Base-by-base conservation (phyloP, 2,797 vertebrate genomes). In the Pangasius macronema region DNA sequence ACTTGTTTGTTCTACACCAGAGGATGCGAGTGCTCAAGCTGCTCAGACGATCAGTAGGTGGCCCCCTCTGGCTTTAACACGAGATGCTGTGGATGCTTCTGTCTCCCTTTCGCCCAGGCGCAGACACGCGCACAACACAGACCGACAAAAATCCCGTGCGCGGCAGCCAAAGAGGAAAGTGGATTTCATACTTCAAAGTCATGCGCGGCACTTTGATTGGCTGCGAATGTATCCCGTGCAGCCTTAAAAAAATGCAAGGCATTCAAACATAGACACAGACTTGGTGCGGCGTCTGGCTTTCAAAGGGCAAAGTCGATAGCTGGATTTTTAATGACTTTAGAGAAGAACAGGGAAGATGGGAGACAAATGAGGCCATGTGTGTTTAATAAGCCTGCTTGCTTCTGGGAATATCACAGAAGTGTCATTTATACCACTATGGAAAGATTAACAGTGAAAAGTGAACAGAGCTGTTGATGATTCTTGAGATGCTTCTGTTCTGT, bases 161-260 rank as follows among this genome's bases (percentile, higher is more conserved):
- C 81, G 85, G 84, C 88, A 87, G 79, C 86, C 91, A 88, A 91
- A 88, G 91, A 93, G 92, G 93, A 94, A 94, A 95, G 93, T 94
- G 94, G 93, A 95, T 95, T 95, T 94, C 89, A 90, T 89, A 94
- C 94, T 95, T 96, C 94, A 96, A 96, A 96, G 95, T 90, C 93
- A 94, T 93, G 93, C 93, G 93, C 94, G 92, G 93, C 92, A 94
- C 93, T 95, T 95, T 95, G 93, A 96, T 94, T 92, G 92, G 89
- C 89, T 92, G 90, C n/a, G 83, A 92, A 92, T 93, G 87, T 92
- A 91, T 93, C 94, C 91, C 89, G 92, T 91, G 88, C 87, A 89
- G 85, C 80, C 89, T 90, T 91, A 91, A 89, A 93, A 89, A 70
- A 55, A 82, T 0, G 46, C 49, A 80, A 92, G 91, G 67, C 27